Evolutionary conservation across 2,888 invertebrate species (phyloP).

Genomic region (Athalia cordata): DNA sequence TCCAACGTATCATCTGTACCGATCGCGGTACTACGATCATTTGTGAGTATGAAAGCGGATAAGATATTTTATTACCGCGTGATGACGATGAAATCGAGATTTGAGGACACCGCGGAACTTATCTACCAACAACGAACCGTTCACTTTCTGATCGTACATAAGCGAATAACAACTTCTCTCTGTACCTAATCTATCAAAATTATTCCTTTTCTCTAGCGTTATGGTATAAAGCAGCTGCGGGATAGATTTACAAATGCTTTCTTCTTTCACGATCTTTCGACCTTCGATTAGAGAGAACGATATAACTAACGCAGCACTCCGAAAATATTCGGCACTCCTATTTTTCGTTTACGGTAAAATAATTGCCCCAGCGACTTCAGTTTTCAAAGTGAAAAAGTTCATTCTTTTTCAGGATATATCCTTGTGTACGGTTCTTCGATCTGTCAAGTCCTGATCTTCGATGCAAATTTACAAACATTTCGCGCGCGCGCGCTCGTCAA

Average conservation of each 20-base stretch:
- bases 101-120: slow-evolving; percentile 34
- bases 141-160: slow-evolving; percentile 34
- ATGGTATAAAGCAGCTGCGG: background rate
- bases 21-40: too few relatives aligned
- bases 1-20: too few relatives aligned
- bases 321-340: too few relatives aligned
- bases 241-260: slow-evolving; percentile 18
- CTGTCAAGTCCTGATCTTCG: too few relatives aligned
- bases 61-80: slow-evolving; percentile 6
- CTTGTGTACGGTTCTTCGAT: too few relatives aligned
- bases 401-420: too few relatives aligned
- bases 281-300: background rate
- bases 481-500: too few relatives aligned
- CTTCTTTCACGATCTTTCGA: slow-evolving; percentile 13
- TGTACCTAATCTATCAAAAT: background rate
- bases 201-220: slow-evolving; percentile 19
- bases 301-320: too few relatives aligned
- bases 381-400: too few relatives aligned
- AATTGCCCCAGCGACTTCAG: too few relatives aligned
- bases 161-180: background rate
- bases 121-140: slow-evolving; percentile 9
- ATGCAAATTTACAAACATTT: too few relatives aligned
- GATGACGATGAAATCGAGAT: slow-evolving; percentile 25
- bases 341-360: too few relatives aligned
- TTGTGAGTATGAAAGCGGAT: background rate